Conservation (phyloP, 2,797 vertebrate species). For the Pogonophryne albipinna region DNA sequence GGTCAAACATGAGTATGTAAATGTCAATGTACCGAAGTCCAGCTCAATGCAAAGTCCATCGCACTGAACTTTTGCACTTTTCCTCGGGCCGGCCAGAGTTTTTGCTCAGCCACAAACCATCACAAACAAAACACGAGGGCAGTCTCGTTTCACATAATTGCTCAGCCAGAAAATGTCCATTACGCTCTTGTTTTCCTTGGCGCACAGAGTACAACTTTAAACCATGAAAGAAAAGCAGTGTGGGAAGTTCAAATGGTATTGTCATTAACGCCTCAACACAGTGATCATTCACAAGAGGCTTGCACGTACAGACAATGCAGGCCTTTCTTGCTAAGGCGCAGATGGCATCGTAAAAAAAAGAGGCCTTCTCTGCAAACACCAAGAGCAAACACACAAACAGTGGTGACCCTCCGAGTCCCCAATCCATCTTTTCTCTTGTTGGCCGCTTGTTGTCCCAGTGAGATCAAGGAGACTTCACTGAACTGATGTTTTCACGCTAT, state of each 20-base stretch:
- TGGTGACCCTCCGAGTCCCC: slow-evolving; percentile 80
- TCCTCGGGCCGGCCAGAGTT: slow-evolving; percentile 50
- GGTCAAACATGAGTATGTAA: not conserved
- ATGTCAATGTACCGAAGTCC: slow-evolving; percentile 18
- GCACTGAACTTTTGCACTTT: slow-evolving; percentile 79
- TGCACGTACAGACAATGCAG: slow-evolving; percentile 76
- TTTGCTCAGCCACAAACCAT: slow-evolving; percentile 73
- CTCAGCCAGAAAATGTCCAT: slow-evolving; percentile 81
- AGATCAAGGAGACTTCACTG: slow-evolving; percentile 76
- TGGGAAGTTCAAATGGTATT: slow-evolving; percentile 85
- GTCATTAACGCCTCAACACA: slow-evolving; percentile 79
- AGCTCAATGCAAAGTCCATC: slow-evolving; percentile 22
- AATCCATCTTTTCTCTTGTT: slow-evolving; percentile 85
- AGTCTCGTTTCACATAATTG: slow-evolving; percentile 79
- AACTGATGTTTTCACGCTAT: slow-evolving; percentile 68
- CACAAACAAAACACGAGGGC: slow-evolving; percentile 76
- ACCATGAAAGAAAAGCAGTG: slow-evolving; percentile 78
- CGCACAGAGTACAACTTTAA: slow-evolving; percentile 70
- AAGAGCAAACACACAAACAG: slow-evolving; percentile 87
- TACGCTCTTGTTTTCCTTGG: slow-evolving; percentile 83
- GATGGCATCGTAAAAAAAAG: slow-evolving; percentile 79
- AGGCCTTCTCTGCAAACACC: slow-evolving; percentile 83
- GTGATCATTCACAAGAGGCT: slow-evolving; percentile 80
- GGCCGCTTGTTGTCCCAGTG: slow-evolving; percentile 72
- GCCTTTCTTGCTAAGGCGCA: slow-evolving; percentile 77